Base-by-base conservation (phyloP, 2,113 vertebrate genomes). In the Pluvialis apricaria region DNA sequence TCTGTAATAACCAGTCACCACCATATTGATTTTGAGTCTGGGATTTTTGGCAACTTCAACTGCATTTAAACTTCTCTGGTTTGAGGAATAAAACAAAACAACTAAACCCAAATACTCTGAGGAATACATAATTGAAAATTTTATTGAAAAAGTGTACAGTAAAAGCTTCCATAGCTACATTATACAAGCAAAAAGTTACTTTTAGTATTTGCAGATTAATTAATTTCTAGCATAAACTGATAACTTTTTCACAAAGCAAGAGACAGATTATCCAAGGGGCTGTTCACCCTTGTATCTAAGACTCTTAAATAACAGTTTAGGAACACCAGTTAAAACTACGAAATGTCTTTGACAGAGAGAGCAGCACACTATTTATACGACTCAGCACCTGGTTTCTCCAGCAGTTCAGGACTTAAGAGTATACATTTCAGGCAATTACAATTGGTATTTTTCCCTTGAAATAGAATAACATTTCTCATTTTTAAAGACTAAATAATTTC, bases 1-100 rank as follows among this genome's bases (percentile, higher is more conserved):
- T 38, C 54, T 8, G 5, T 7, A 64, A 49, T 5, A 68, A 29
- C n/a, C 64, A 12, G 22, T 76, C 73, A 44, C 65, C 73, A 91
- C 83, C 91, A 91, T 77, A 73, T 34, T 92, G 94, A 91, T 72
- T 96, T 65, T 45, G 57, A 92, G 61, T 25, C 51, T 88, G 31
- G 28, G 15, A 85, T 54, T 87, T 49, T 13, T 47, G 45, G 54
- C 12, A 73, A 42, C 8, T 83, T 78, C 36, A 84, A 16, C 38
- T 26, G 31, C 26, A 34, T 9, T 3, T 10, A 40, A 45, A 55
- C 29, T 91, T 79, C n/a, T 62, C 51, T 24, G 29, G 31, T 42
- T 36, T 40, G 18, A 72, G 54, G 19, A 86, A 75, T 11, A 64
- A 84, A 84, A 62, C 3, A 45, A 44, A 92, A 38, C 24, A 64